Evolutionary conservation across 2,888 invertebrate species (phyloP).

Genomic region (Halictus ligatus): DNA sequence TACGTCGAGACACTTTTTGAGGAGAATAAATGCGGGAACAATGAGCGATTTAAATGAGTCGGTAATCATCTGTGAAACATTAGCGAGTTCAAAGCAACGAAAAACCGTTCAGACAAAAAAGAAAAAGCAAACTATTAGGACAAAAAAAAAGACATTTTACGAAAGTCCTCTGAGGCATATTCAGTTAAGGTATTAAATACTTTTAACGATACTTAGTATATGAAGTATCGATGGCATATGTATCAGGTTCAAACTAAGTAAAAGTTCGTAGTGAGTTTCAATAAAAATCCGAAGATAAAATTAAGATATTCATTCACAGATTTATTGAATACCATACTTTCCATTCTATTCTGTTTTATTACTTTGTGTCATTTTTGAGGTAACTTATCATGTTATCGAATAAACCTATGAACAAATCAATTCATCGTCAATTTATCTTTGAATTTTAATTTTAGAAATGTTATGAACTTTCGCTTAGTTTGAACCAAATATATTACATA

Average conservation of each 20-base stretch:
- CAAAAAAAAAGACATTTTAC: constrained; percentile 24
- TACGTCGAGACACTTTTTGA: background rate
- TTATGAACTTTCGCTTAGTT: background rate
- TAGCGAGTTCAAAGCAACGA: background rate
- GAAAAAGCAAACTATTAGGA: background rate
- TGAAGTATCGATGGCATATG: background rate
- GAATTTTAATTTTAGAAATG: too few relatives aligned
- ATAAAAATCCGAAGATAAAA: background rate
- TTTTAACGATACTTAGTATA: background rate
- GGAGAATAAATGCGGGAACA: constrained; percentile 6
- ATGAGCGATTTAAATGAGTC: constrained; percentile 43
- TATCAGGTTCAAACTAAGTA: background rate
- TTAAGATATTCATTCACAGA: background rate
- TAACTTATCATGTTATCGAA: too few relatives aligned
- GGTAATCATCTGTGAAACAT: constrained; percentile 31
- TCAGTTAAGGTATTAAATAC: constrained; percentile 52
- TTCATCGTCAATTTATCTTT: too few relatives aligned
- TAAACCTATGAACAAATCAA: too few relatives aligned
- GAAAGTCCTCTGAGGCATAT: constrained; percentile 50
- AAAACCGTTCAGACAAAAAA: background rate
- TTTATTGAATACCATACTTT: background rate
- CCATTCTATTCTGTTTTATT: too few relatives aligned
- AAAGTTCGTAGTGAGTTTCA: too few relatives aligned
- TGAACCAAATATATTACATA: background rate
- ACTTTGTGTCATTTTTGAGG: too few relatives aligned